phyloP scores from a whole-genome alignment of 92 coral and sea anemone species.

The Phenganax marumi region DNA sequence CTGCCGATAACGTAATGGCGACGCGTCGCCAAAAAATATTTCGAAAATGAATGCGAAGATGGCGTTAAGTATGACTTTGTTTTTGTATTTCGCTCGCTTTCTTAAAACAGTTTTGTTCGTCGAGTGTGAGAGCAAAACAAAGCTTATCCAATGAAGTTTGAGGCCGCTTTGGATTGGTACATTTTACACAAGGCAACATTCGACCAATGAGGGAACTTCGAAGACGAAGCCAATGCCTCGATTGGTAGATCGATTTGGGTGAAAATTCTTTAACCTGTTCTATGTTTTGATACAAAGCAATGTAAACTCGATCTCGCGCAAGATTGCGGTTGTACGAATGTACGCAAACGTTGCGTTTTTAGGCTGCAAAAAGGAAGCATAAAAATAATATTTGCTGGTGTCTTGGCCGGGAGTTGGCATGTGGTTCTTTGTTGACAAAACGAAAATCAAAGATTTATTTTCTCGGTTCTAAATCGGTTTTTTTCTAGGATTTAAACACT shows the following conservation, averaged over 20 bases:
- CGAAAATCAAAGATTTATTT: not conserved
- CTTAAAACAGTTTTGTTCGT: not conserved
- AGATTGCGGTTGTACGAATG: not conserved
- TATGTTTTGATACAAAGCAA: constrained; percentile 29
- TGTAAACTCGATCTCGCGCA: not conserved
- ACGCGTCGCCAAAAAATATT: not conserved
- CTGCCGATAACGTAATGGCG: not conserved
- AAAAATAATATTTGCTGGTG: not conserved
- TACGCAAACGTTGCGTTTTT: not conserved
- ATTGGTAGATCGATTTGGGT: constrained; percentile 29
- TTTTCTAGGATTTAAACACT: constrained; percentile 18
- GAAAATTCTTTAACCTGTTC: constrained; percentile 40
- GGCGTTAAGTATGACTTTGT: not conserved
- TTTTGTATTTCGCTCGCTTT: not conserved
- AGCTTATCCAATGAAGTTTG: constrained; percentile 36
- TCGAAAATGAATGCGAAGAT: not conserved
- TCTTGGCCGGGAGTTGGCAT: not conserved
- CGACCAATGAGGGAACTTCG: constrained; percentile 51
- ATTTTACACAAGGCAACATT: constrained; percentile 35
- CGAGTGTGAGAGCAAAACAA: constrained; percentile 24
- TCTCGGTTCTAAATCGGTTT: not conserved
- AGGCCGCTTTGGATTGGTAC: constrained; percentile 43
- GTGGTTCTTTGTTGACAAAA: constrained; percentile 6
- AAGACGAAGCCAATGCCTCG: constrained; percentile 39
- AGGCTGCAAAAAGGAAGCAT: not conserved